Evolutionary conservation across 1,140 invertebrate species (phyloP), one percentile per base, ranked within the genome.

Genomic region (Drosophila cardini): DNA sequence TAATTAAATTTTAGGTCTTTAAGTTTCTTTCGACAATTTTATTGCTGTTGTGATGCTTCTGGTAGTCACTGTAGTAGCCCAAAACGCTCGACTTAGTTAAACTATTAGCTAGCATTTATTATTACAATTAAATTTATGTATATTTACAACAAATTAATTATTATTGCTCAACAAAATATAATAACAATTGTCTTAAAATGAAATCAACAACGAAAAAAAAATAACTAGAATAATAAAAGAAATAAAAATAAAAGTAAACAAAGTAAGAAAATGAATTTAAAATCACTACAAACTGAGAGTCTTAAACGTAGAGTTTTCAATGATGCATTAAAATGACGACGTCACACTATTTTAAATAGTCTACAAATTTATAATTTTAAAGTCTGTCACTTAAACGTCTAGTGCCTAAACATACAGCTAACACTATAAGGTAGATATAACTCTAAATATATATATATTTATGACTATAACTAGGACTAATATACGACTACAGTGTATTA

Each of bases 301-400:
- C 70, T 72, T 72, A 71, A 58, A 46, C 43, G 32, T 72, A 26
- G 67, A 72, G 53, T 55, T 26, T 26, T 72, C 62, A 72, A 72
- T 72, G 69, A 61, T 69, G 71, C 64, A 73, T 73, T 73, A 68
- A 73, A 73, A 67, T 67, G 71, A 73, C 62, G 53, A 72, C 69
- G 69, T 69, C 50, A 64, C 61, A 84, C 81, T 85, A 85, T 85
- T 86, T 86, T 87, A 87, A 86, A 86, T 86, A 86, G 83, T 87
- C 83, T 77, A 86, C 79, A 89, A 87, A 89, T 87, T 62, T 83
- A 80, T 89, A 89, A 80, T 83, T 87, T 87, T 87, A 84, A 89
- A 87, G 83, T 87, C 84, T 63, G 63, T 64, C 74, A 56, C 82
- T 85, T 85, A 85, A 57, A 72, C 69, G 60, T 64, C 80, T 89